These are phyloP conservation scores for Andrena flavipes DNA, from an alignment of 2,888 invertebrate species.

Conservation along the genomic window DNA sequence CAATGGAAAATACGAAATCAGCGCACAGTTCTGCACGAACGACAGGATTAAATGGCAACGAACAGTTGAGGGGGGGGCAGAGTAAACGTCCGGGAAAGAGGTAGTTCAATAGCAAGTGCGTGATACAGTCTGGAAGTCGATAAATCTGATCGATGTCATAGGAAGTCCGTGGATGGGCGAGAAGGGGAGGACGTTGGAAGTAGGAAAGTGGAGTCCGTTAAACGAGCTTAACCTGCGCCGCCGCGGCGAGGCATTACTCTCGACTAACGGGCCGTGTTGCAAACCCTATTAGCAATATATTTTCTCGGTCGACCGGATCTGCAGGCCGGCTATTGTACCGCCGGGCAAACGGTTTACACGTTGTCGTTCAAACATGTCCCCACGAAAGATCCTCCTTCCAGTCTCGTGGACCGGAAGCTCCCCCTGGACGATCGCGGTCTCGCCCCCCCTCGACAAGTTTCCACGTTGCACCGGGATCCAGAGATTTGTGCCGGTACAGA, in stretches of 20 bases:
- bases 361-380: constrained; percentile 71
- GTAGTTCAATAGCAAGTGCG: constrained; percentile 40
- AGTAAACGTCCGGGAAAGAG: constrained; percentile 11
- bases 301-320: constrained; percentile 76
- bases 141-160: constrained; percentile 70
- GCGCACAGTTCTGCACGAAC: neutral
- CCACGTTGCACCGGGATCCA: constrained; percentile 9
- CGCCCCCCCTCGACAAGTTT: constrained; percentile 13
- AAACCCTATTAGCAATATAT: constrained; percentile 83
- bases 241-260: constrained; percentile 80
- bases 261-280: constrained; percentile 80
- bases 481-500: constrained; percentile 21
- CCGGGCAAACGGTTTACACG: constrained; percentile 74
- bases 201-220: constrained; percentile 73
- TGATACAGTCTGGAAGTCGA: constrained; percentile 59
- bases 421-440: constrained; percentile 24
- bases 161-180: constrained; percentile 6
- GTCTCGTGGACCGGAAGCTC: constrained; percentile 36
- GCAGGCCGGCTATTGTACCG: constrained; percentile 63
- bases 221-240: constrained; percentile 79
- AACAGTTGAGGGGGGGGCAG: neutral
- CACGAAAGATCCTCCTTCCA: constrained; percentile 33
- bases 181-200: constrained; percentile 28
- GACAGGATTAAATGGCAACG: neutral
- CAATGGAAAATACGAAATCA: neutral